Percentiles rank a stretch among this genome's conserved stretches.
These are phyloP conservation scores for Hycleus cichorii DNA, from an alignment of 1,140 invertebrate genomes.

Conservation along the genomic window DNA sequence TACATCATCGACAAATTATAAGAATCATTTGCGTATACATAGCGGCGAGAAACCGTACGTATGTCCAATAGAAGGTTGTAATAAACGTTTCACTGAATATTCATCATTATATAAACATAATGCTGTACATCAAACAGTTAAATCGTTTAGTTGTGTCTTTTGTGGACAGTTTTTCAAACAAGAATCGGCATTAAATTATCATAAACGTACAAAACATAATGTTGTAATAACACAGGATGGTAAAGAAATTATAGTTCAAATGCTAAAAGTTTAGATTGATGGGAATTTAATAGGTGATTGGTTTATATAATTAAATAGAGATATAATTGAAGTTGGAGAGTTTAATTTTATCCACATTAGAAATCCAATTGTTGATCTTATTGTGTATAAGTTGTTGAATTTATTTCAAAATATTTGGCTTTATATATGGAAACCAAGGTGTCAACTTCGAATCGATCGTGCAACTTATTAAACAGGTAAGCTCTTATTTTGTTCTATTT, in stretches of 20 bases:
- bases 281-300: too few relatives aligned
- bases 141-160: constrained; percentile 49
- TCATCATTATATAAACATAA: constrained; percentile 69
- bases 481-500: too few relatives aligned
- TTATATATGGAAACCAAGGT: too few relatives aligned
- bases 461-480: too few relatives aligned
- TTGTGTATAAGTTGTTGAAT: too few relatives aligned
- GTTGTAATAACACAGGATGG: constrained; percentile 33
- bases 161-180: constrained; percentile 53
- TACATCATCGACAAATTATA: constrained; percentile 64
- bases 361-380: too few relatives aligned
- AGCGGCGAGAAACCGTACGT: constrained; percentile 53
- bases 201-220: constrained; percentile 42
- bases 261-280: too few relatives aligned
- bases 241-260: constrained; percentile 27
- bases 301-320: too few relatives aligned
- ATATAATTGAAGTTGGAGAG: too few relatives aligned
- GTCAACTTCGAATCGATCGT: too few relatives aligned
- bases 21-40: constrained; percentile 57
- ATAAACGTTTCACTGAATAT: constrained; percentile 66
- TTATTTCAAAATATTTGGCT: too few relatives aligned
- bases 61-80: constrained; percentile 55
- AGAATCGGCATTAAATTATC: constrained; percentile 51
- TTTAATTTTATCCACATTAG: too few relatives aligned
- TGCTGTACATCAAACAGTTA: constrained; percentile 54